Base-by-base conservation (phyloP, 2,888 invertebrate genomes). In the Coelinius sp. region DNA sequence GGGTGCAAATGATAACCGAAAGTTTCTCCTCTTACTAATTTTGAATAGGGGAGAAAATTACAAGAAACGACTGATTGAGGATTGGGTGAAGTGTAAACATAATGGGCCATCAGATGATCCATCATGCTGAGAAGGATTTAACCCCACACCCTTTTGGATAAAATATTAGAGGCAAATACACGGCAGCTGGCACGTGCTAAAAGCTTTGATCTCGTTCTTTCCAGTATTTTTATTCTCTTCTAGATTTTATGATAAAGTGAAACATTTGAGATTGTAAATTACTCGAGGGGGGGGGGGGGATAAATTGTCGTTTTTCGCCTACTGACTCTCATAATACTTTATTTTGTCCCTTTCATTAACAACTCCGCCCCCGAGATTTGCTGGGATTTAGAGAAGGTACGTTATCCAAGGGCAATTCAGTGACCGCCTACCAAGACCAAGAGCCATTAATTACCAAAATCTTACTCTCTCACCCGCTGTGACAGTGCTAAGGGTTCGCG, bases 61-160 rank as follows among this genome's bases (percentile, higher is more conserved):
- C 53, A 53, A 22, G 53, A n/a, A 53, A 53, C 46, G 62, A 71
- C 70, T 41, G 62, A 62, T 41, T 35, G 71, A 71, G 70, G 62
- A 59, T 41, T 69, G 73, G 69, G 75, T 71, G 69, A 74, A 71
- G 74, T 75, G 78, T 79, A 78, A 79, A 80, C 77, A 59, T 53
- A 79, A 79, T 78, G 76, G 76, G 70, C 73, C 76, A 79, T 81
- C 79, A 77, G 79, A 80, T 80, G 79, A 83, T 83, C 82, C 81
- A 83, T 83, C 82, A 83, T 71, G 77, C 79, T 79, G 76, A 79
- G 77, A 77, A 59, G 31, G 31, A 38, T 27, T 25, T 41, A 67
- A 59, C 66, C 67, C 67, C 71, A 67, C 71, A 67, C 67, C 62
- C 49, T 38, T 35, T 73, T 52, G 73, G 73, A 70, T 67, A 76